Conservation (phyloP, 1,140 invertebrate species). For the Archivesica marissinica region DNA sequence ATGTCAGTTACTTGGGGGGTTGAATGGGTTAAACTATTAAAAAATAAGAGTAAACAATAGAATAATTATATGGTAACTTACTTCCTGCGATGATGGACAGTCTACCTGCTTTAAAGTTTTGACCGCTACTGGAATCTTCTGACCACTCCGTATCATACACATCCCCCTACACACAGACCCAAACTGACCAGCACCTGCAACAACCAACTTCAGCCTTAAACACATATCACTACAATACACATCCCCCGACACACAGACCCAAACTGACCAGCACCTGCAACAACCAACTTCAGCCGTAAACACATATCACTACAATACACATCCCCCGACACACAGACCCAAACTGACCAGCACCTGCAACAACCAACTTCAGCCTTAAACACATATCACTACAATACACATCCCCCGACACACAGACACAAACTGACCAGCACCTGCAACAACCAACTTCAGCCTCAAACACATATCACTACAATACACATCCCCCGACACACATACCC, state of each 20-base stretch:
- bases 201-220: too few relatives aligned
- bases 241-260: constrained; percentile 84
- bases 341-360: constrained; percentile 84
- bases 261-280: constrained; percentile 84
- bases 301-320: constrained; percentile 79
- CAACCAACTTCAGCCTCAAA: too few relatives aligned
- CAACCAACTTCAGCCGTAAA: too few relatives aligned
- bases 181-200: constrained; percentile 84
- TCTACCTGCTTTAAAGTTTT: constrained; percentile 85
- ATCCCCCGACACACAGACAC: too few relatives aligned
- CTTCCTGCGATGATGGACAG: constrained; percentile 76
- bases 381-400: too few relatives aligned
- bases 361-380: too few relatives aligned
- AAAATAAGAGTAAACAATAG: too few relatives aligned
- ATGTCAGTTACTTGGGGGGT: too few relatives aligned
- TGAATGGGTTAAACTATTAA: too few relatives aligned
- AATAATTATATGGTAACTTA: constrained; percentile 24
- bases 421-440: too few relatives aligned
- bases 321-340: constrained; percentile 84
- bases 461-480: too few relatives aligned
- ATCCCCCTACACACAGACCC: constrained; percentile 84
- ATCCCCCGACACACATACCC: too few relatives aligned
- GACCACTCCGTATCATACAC: constrained; percentile 73
- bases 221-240: constrained; percentile 79
- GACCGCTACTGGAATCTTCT: constrained; percentile 84